These are phyloP conservation scores for Cheirogaleus medius DNA, from an alignment of 2,113 vertebrate genomes.

Conservation along the genomic window DNA sequence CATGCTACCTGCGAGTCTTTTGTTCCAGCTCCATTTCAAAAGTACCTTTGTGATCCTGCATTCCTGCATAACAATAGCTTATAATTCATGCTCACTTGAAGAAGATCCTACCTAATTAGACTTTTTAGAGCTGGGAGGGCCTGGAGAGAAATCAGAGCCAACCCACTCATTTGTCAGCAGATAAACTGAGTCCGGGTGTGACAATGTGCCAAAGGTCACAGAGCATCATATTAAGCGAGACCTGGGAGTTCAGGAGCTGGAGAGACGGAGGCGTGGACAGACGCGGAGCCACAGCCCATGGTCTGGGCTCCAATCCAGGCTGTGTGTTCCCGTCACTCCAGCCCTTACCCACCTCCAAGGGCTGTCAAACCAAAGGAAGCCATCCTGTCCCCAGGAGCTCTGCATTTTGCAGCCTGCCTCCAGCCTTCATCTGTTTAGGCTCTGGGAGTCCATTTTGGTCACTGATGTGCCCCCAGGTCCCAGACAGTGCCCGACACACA, in stretches of 20 bases:
- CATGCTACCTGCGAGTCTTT: background rate
- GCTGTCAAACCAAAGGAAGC: background rate
- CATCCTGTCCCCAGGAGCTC: background rate
- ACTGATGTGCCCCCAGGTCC: too few relatives aligned
- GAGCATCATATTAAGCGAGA: accelerated
- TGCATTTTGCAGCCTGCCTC: accelerated
- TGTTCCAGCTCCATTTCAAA: background rate
- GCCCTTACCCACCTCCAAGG: background rate
- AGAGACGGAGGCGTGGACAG: accelerated
- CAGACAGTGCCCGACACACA: accelerated
- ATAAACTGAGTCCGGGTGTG: background rate
- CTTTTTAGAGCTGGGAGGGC: background rate
- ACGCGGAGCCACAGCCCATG: accelerated
- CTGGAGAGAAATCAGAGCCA: background rate
- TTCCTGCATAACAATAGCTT: background rate
- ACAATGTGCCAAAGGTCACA: accelerated
- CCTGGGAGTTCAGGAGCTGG: accelerated
- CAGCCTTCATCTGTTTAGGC: accelerated
- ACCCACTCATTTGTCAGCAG: too few relatives aligned
- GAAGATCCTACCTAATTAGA: background rate
- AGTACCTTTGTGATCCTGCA: background rate
- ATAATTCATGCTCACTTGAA: background rate
- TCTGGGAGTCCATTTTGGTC: background rate
- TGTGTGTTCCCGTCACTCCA: too few relatives aligned
- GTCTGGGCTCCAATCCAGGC: background rate